Evolutionary conservation across 2,797 vertebrate genomes (phyloP).

Genomic region (Eremophila alpestris): DNA sequence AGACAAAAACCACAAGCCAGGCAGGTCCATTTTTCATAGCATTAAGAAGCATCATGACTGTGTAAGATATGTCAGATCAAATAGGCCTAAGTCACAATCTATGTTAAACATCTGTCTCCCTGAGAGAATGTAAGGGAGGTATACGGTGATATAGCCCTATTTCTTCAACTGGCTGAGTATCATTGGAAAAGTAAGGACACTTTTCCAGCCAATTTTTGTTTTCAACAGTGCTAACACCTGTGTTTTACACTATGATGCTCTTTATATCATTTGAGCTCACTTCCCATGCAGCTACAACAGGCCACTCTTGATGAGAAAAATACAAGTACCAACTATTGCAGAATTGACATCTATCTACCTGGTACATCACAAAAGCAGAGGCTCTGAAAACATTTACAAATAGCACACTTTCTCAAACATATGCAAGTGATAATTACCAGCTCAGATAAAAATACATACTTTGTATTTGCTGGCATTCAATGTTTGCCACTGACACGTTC

Average conservation of each 20-base stretch:
- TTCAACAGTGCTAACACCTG: conserved; percentile 14
- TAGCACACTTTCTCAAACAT: background rate
- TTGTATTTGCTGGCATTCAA: background rate
- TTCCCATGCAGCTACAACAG: conserved; percentile 15
- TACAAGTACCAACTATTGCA: background rate
- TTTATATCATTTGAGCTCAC: conserved; percentile 29
- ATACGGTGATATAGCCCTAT: conserved; percentile 64
- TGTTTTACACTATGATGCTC: background rate
- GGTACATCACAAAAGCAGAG: background rate
- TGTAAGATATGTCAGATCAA: conserved; percentile 43
- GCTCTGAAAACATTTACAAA: conserved; percentile 28
- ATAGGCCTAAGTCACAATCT: conserved; percentile 54
- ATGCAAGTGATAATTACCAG: background rate
- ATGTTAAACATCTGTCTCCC: conserved; percentile 61
- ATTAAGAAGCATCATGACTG: conserved; percentile 29
- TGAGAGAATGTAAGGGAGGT: conserved; percentile 73
- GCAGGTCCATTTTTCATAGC: conserved; percentile 24
- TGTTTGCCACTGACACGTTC: background rate
- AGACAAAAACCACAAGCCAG: conserved; percentile 51
- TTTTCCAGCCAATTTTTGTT: conserved; percentile 50
- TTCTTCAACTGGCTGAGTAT: conserved; percentile 58
- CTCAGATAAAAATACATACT: background rate
- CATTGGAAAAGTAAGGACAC: conserved; percentile 59
- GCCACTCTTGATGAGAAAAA: conserved; percentile 2
- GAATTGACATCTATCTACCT: background rate